Conservation (phyloP, 2,797 vertebrate species). For the Salmo trutta region DNA sequence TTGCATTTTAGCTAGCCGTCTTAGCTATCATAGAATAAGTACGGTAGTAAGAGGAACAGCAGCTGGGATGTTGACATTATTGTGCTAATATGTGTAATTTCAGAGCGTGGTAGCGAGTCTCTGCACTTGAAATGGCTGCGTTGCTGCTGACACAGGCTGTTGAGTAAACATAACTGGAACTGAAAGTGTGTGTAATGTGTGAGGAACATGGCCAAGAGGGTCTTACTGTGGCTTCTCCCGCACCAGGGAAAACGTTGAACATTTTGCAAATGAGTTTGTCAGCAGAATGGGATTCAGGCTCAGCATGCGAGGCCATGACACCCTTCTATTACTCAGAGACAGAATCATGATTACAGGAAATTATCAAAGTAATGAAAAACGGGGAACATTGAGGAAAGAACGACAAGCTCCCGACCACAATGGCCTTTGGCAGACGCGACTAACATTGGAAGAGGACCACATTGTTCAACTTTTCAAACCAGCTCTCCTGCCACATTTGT, state of each 20-base stretch:
- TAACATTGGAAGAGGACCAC: not conserved
- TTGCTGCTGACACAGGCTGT: not conserved
- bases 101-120: not conserved
- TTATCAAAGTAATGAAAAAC: not conserved
- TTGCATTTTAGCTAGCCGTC: constrained; percentile 1
- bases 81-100: constrained; percentile 15
- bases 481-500: not conserved
- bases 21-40: constrained; percentile 8
- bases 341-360: constrained; percentile 28
- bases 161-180: constrained; percentile 39
- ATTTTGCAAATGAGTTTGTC: not conserved
- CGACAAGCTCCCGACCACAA: not conserved
- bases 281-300: not conserved
- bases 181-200: not conserved
- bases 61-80: constrained; percentile 11
- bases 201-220: constrained; percentile 14
- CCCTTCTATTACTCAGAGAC: not conserved
- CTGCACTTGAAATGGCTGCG: constrained; percentile 16
- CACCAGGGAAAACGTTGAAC: not conserved
- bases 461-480: not conserved
- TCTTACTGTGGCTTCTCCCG: not conserved
- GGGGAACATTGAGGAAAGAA: constrained; percentile 1
- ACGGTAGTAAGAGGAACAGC: constrained; percentile 19
- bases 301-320: not conserved
- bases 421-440: not conserved